A percentile compares a stretch with the other conserved stretches of the same genome.
Evolutionary conservation across 2,113 vertebrate genomes (phyloP).

Genomic region (Pseudopodoces humilis): DNA sequence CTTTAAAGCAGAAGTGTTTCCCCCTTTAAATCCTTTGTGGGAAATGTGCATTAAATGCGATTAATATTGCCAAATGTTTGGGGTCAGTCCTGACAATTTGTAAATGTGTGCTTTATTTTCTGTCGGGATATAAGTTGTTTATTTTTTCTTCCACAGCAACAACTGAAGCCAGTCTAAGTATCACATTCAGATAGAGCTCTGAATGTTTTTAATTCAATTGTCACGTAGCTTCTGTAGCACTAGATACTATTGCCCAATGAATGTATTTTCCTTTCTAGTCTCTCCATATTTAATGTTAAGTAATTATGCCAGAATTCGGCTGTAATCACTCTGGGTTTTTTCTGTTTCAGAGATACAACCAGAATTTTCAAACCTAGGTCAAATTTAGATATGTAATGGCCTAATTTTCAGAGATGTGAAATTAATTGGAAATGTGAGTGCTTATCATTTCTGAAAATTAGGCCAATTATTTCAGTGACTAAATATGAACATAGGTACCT

Average conservation of each 20-base stretch:
- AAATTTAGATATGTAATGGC: slow-evolving; percentile 25
- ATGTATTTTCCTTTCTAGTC: background rate
- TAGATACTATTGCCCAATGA: background rate
- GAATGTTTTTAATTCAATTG: background rate
- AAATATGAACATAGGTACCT: slow-evolving; percentile 45
- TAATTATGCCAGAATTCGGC: background rate
- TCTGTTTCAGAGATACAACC: background rate
- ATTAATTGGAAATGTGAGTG: slow-evolving; percentile 54
- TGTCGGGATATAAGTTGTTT: background rate
- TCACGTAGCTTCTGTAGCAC: background rate
- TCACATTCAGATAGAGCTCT: background rate
- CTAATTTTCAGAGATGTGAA: slow-evolving; percentile 53
- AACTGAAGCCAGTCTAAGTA: background rate
- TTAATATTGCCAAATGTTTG: background rate
- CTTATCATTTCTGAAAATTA: slow-evolving; percentile 49
- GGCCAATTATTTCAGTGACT: slow-evolving; percentile 60
- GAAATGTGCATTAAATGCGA: background rate
- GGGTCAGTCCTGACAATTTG: background rate
- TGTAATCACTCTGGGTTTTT: background rate
- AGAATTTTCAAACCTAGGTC: slow-evolving; percentile 38
- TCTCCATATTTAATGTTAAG: background rate
- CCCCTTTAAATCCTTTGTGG: background rate
- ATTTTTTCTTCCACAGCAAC: background rate
- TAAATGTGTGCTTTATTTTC: background rate
- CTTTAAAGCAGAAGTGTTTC: background rate